These are phyloP conservation scores for Stegodyphus dumicola DNA, from an alignment of 1,140 invertebrate genomes.

Conservation along the genomic window DNA sequence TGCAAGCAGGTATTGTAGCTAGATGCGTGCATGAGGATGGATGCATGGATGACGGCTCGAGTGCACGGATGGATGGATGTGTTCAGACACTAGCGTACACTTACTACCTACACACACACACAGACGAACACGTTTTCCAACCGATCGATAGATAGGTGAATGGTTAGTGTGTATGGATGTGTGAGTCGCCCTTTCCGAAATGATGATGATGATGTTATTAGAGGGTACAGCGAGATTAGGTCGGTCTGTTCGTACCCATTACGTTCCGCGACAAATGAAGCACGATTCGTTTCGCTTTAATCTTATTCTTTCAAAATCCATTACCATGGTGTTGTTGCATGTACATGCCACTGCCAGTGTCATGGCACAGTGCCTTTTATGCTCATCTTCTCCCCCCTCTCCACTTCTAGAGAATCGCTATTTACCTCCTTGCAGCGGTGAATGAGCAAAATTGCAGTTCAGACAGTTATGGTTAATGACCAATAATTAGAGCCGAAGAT, in stretches of 20 bases:
- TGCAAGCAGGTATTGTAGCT: slow-evolving; percentile 50
- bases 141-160: slow-evolving; percentile 51
- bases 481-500: too few relatives aligned
- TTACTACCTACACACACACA: not conserved
- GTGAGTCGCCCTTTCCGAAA: slow-evolving; percentile 39
- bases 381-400: too few relatives aligned
- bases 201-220: slow-evolving; percentile 57
- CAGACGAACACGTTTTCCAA: not conserved
- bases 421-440: too few relatives aligned
- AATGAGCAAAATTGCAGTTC: too few relatives aligned
- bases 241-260: not conserved
- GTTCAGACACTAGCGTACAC: not conserved
- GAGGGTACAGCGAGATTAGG: slow-evolving; percentile 39
- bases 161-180: slow-evolving; percentile 25
- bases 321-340: not conserved
- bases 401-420: too few relatives aligned
- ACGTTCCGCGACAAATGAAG: not conserved
- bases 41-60: slow-evolving; percentile 22
- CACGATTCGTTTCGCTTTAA: not conserved
- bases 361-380: too few relatives aligned
- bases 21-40: slow-evolving; percentile 3
- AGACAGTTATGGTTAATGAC: too few relatives aligned
- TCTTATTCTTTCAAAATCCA: not conserved
- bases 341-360: not conserved
- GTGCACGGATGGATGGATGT: slow-evolving; percentile 44